Evolutionary conservation across 2,797 vertebrate species (phyloP).

Genomic region (Rallus crepitans): DNA sequence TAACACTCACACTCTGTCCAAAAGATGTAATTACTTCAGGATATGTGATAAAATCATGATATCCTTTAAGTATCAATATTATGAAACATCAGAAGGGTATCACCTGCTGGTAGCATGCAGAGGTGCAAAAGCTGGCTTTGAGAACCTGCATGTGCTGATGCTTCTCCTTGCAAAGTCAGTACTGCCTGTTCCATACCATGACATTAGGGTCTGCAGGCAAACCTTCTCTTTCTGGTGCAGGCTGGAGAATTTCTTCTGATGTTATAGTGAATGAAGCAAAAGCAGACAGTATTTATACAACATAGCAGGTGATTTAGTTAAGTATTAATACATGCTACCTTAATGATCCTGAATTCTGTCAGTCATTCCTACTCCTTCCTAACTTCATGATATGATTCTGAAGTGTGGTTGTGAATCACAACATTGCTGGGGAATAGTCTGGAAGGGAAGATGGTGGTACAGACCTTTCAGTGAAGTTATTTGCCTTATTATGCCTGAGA

Average conservation of each 20-base stretch:
- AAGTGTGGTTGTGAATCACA: not conserved
- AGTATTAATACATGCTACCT: not conserved
- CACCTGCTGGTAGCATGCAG: not conserved
- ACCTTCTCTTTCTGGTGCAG: not conserved
- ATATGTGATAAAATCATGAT: not conserved
- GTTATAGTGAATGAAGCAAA: not conserved
- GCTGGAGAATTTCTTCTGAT: not conserved
- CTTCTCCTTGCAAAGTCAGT: not conserved
- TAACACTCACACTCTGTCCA: not conserved
- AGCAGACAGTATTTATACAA: not conserved
- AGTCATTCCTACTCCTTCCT: not conserved
- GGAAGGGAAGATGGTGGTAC: not conserved
- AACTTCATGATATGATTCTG: not conserved
- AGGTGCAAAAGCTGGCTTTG: not conserved
- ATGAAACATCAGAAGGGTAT: accelerated
- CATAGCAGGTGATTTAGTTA: not conserved
- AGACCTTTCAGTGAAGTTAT: not conserved
- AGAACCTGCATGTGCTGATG: not conserved
- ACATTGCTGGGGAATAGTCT: not conserved
- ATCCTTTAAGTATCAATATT: not conserved
- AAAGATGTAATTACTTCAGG: not conserved
- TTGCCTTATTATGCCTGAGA: not conserved
- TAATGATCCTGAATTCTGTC: not conserved
- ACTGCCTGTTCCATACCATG: not conserved
- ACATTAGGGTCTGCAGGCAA: not conserved